Base-by-base conservation (phyloP, 1,140 invertebrate species). In the Pseudomyrmex concolor region DNA sequence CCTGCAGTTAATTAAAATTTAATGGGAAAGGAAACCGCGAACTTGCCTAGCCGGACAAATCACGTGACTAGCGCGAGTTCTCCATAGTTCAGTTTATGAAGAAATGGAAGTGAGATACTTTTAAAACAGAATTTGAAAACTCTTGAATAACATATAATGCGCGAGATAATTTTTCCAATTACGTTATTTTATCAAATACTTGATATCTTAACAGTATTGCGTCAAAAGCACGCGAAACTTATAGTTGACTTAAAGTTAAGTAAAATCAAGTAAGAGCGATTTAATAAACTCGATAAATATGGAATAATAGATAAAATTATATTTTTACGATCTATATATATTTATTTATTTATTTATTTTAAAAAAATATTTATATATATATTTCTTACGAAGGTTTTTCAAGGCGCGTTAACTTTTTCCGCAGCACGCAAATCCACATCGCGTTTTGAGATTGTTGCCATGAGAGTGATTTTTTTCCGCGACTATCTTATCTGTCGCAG, bases 381-480 rank as follows among this genome's bases (percentile, higher is more conserved):
- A 71, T 71, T 43, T 51, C 8, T 10, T n/a, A n/a, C 15, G 10
- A 4, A 85, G 81, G 62, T 76, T 86, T 85, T 88, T 71, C 80
- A 77, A 82, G 60, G 80, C 51, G 50, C 86, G 68, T 34, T 83
- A 66, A 86, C 86, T 84, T 93, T 92, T 90, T 91, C 89, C 86
- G 87, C 89, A 90, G 85, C 92, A 91, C 89, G 89, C 87, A 93
- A 91, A 92, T 91, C 89, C 71, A 74, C 86, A 48, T 80, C 63
- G 68, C 82, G 83, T 91, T 87, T 90, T 91, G 86, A 92, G 92
- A 93, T 93, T 93, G 92, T 94, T 93, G 93, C 91, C 91, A 93
- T 92, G 92, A 93, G 92, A 93, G 91, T 91, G 84, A 87, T 71
- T 89, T 88, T 89, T 91, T 93, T 92, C 90, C 90, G 90, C 59